Evolutionary conservation across 2,888 invertebrate species (phyloP), one percentile per base, ranked within the genome.

Genomic region (Seira sanloemensis): DNA sequence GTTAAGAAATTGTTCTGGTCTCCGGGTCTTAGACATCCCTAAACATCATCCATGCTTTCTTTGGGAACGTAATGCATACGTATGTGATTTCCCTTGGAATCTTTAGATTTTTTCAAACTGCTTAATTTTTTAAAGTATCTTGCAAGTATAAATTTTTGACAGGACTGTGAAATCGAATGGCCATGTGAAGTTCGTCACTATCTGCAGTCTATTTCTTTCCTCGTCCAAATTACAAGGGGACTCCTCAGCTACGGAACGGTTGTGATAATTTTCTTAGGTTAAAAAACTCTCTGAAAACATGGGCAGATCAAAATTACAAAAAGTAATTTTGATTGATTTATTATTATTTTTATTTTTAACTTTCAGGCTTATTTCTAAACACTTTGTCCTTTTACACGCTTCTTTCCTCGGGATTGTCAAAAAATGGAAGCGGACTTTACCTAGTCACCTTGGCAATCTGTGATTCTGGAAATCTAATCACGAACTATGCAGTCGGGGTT

Each of bases 101-200:
- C 62, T 62, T 7, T 21, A 5, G 4, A 62, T 19, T 7, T 62
- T 69, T 54, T 16, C 50, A 58, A 23, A 27, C n/a, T 62, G 16
- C 16, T 19, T 24, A 62, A 25, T 9, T 18, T 50, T 62, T 21
- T 19, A 9, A 67, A 21, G 2, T 25, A 23, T 23, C 2, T 67
- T 21, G 18, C 23, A 67, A 23, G 21, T n/a, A 12, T 69, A 69
- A 69, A 27, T 69, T 12, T n/a, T 21, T 21, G n/a, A n/a, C n/a
- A 37, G 37, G 46, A 87, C 78, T 87, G 87, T 78, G 86, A 88
- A 50, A 67, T 62, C 25, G 80, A 83, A 9, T 91, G 91, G 90
- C 91, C 91, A 12, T 91, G 91, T 76, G 91, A 91, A 86, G 89
- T 90, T 5, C 89, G 91, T 27, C 88, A 88, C 68, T 91, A 91